Base-by-base conservation (phyloP, 2,888 invertebrate species). In the Halocaridina rubra region DNA sequence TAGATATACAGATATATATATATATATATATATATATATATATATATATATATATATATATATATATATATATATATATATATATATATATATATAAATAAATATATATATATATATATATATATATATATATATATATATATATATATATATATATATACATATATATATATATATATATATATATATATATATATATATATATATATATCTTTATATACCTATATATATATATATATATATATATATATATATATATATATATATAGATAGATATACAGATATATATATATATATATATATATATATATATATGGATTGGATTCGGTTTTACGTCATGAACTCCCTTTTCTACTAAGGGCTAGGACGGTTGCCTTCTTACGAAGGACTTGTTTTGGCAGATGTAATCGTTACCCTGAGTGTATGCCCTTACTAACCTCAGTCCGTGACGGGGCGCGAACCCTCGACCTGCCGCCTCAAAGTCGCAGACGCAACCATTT, bases 51-150 rank as follows among this genome's bases (percentile, higher is more conserved):
- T 30, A 30, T 33, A 30, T 61, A 61, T 61, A 33, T 64, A 39
- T 67, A 78, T 67, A 77, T 76, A 76, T 76, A 57, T 76, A 76
- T 57, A 76, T 76, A 57, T 39, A 57, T 76, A 76, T 57, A 76
- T 76, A 76, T 57, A 76, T 76, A 76, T 76, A 27, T 57, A 76
- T 76, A 57, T 76, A 57, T 76, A 19, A 27, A 53, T 75, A 27
- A 27, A 53, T 46, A 19, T 57, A 53, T 46, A 13, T 53, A 53
- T 24, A 75, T 27, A 30, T 24, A 75, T 53, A 27, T 53, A 75
- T 19, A 24, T 53, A 27, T 53, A 53, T 27, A 75, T 24, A 75
- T 24, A 53, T 19, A 75, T 53, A 75, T 19, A 75, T 53, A 53
- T 13, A 46, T 53, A 57, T 19, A 46, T 53, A 53, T 27, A 75